Evolutionary conservation across 2,797 vertebrate genomes (phyloP).

Genomic region (Macroramphosus scolopax): DNA sequence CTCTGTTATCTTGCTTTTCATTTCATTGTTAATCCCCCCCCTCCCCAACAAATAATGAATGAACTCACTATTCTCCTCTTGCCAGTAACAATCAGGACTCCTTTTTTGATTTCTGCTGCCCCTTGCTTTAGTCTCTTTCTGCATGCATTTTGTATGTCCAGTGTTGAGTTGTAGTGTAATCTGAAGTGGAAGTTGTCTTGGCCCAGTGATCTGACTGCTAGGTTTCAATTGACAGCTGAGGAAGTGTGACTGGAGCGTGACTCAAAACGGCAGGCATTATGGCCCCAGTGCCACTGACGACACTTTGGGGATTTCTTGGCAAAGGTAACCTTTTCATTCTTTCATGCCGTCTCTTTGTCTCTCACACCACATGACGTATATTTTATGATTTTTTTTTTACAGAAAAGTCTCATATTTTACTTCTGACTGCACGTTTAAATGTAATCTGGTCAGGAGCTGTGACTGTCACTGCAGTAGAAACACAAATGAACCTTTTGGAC

Average conservation of each 20-base stretch:
- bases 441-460: too few relatives aligned
- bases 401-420: constrained; percentile 7
- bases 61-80: constrained; percentile 22
- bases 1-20: too few relatives aligned
- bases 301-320: constrained; percentile 99
- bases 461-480: too few relatives aligned
- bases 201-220: constrained; percentile 98
- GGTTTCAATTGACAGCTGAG: constrained; percentile 99
- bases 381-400: too few relatives aligned
- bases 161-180: constrained; percentile 69
- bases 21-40: constrained; percentile 15
- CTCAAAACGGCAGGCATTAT: constrained; percentile 99
- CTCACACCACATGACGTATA: too few relatives aligned
- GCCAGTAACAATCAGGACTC: constrained; percentile 21
- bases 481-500: too few relatives aligned
- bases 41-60: constrained; percentile 24
- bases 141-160: constrained; percentile 64
- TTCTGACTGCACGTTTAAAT: constrained; percentile 10
- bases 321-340: constrained; percentile 99
- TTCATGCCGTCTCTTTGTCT: constrained; percentile 78
- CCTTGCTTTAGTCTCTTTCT: constrained; percentile 41
- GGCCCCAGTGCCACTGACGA: constrained; percentile 99
- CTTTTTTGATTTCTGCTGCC: constrained; percentile 32
- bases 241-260: constrained; percentile 99
- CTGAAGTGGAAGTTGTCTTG: constrained; percentile 90